phyloP scores from a whole-genome alignment of 2,888 invertebrate genomes.

The Atethmia centrago region DNA sequence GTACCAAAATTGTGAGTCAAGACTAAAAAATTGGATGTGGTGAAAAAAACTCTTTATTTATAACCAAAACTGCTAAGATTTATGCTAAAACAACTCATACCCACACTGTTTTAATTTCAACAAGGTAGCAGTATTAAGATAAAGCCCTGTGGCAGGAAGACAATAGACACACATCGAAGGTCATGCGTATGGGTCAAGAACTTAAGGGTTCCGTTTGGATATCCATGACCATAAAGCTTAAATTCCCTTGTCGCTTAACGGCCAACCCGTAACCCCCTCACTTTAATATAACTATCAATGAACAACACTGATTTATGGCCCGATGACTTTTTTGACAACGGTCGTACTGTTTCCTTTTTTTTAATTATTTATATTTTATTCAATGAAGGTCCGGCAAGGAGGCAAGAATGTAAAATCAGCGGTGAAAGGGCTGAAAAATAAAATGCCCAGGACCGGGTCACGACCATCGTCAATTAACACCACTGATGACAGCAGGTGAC shows the following conservation, averaged over 20 bases:
- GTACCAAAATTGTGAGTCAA: not conserved
- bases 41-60: not conserved
- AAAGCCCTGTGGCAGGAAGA: not conserved
- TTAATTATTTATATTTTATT: constrained; percentile 23
- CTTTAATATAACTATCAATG: not conserved
- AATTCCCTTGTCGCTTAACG: not conserved
- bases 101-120: not conserved
- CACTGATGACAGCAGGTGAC: constrained; percentile 86
- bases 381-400: constrained; percentile 84
- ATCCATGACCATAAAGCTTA: not conserved
- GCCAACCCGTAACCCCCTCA: not conserved
- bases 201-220: not conserved
- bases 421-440: constrained; percentile 85
- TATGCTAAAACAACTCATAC: not conserved
- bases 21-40: not conserved
- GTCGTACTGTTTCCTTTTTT: not conserved
- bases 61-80: not conserved
- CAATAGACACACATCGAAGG: not conserved
- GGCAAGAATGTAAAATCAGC: constrained; percentile 87
- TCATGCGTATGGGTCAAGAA: not conserved
- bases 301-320: not conserved
- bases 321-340: not conserved
- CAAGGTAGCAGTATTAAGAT: not conserved
- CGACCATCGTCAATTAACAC: constrained; percentile 85
- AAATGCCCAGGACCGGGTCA: constrained; percentile 85